phyloP scores from a whole-genome alignment of 2,113 vertebrate species.

The Sitta europaea region DNA sequence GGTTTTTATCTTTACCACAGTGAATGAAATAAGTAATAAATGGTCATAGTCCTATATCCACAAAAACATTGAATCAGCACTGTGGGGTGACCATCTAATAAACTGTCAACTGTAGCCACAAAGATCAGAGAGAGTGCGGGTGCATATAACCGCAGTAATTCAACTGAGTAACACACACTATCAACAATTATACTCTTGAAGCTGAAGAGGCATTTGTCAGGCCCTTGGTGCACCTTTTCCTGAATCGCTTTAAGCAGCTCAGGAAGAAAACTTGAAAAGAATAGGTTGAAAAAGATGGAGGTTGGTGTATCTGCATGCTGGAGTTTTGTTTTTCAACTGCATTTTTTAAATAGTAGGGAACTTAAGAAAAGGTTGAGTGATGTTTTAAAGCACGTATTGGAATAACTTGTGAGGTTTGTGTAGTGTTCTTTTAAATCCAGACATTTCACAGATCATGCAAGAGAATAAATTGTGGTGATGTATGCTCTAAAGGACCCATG shows the following conservation, averaged over 20 bases:
- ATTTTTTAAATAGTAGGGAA: background rate
- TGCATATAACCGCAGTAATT: background rate
- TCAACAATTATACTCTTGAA: background rate
- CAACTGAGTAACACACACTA: background rate
- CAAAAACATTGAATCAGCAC: background rate
- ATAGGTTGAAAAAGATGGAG: background rate
- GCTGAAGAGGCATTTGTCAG: background rate
- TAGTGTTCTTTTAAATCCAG: background rate
- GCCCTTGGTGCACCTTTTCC: background rate
- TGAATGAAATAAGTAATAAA: background rate
- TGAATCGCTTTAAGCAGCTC: background rate
- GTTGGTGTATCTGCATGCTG: fast-evolving
- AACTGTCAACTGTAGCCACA: background rate
- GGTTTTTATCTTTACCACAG: background rate
- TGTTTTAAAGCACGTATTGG: background rate
- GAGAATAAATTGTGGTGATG: background rate
- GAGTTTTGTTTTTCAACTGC: background rate
- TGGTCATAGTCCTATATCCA: background rate
- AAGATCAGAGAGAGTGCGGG: background rate
- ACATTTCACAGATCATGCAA: background rate
- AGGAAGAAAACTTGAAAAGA: background rate
- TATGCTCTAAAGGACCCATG: background rate
- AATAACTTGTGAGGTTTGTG: background rate
- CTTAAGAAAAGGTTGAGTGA: background rate
- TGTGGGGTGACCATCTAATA: background rate